phyloP scores from a whole-genome alignment of 2,888 invertebrate species.

The Uropetala carovei region DNA sequence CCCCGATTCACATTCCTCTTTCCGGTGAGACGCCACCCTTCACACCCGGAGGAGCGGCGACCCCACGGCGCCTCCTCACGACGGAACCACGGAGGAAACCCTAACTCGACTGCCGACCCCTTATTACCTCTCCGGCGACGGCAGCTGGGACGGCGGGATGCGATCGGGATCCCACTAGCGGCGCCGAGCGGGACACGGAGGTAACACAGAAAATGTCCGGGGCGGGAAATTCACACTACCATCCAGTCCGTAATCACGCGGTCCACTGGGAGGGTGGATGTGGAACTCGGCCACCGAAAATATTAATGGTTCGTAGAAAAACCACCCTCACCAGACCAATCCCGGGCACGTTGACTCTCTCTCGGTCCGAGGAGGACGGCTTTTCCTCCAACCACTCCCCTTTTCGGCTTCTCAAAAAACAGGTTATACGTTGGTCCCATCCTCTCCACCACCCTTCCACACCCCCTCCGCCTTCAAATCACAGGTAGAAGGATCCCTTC shows the following conservation, averaged over 20 bases:
- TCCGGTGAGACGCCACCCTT: constrained; percentile 53
- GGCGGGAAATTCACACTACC: constrained; percentile 42
- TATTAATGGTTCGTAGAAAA: background rate
- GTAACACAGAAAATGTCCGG: background rate
- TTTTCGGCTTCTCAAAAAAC: constrained; percentile 20
- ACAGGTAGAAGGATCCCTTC: background rate
- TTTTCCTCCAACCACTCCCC: background rate
- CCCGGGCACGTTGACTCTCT: background rate
- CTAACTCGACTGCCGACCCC: constrained; percentile 17
- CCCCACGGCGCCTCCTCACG: constrained; percentile 28
- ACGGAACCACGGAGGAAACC: constrained; percentile 34
- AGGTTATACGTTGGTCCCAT: background rate
- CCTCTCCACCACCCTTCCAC: background rate
- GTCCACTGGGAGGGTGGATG: background rate
- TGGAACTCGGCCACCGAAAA: background rate
- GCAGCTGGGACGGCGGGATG: constrained; percentile 28
- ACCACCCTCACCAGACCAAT: background rate
- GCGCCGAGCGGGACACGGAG: constrained; percentile 32
- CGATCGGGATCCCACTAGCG: constrained; percentile 42
- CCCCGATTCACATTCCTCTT: constrained; percentile 34
- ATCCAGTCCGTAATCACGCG: background rate
- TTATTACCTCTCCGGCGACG: background rate
- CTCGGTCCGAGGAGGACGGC: background rate
- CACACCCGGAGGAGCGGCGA: constrained; percentile 50
- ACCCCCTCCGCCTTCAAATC: background rate